phyloP scores from a whole-genome alignment of 1,140 invertebrate genomes.

The Orchesella cincta region DNA sequence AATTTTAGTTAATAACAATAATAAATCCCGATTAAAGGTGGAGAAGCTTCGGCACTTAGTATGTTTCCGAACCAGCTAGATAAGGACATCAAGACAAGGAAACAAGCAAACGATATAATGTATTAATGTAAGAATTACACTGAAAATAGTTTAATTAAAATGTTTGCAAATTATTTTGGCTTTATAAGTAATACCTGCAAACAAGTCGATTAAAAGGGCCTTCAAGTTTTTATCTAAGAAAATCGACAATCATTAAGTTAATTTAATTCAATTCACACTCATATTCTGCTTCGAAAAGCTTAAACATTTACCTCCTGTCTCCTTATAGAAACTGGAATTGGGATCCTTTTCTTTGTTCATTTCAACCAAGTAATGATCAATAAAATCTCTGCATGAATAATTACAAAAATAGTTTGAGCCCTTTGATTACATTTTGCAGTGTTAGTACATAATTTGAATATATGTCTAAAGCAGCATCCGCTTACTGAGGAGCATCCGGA shows the following conservation, averaged over 20 bases:
- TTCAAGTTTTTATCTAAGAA: slow-evolving; percentile 2
- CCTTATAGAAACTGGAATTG: slow-evolving; percentile 19
- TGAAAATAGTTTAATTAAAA: too few relatives aligned
- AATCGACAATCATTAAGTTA: not conserved
- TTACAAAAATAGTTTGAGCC: not conserved
- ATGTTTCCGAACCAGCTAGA: slow-evolving; percentile 12
- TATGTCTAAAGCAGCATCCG: not conserved
- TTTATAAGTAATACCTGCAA: too few relatives aligned
- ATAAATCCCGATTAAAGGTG: not conserved
- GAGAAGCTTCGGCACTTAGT: not conserved
- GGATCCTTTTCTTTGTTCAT: not conserved
- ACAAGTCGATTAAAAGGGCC: not conserved
- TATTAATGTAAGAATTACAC: too few relatives aligned
- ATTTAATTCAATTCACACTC: not conserved
- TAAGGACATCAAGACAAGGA: too few relatives aligned
- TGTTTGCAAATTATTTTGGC: too few relatives aligned
- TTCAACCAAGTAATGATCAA: slow-evolving; percentile 2
- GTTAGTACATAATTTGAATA: not conserved
- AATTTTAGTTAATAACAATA: not conserved
- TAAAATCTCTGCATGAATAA: not conserved
- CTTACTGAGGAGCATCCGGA: not conserved
- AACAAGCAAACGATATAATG: too few relatives aligned
- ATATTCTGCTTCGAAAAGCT: not conserved
- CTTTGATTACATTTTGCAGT: too few relatives aligned
- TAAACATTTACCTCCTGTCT: not conserved